Percentiles rank a stretch among this genome's conserved stretches.
phyloP scores from a whole-genome alignment of 2,797 vertebrate genomes.

The Alcedo quadribrachys region DNA sequence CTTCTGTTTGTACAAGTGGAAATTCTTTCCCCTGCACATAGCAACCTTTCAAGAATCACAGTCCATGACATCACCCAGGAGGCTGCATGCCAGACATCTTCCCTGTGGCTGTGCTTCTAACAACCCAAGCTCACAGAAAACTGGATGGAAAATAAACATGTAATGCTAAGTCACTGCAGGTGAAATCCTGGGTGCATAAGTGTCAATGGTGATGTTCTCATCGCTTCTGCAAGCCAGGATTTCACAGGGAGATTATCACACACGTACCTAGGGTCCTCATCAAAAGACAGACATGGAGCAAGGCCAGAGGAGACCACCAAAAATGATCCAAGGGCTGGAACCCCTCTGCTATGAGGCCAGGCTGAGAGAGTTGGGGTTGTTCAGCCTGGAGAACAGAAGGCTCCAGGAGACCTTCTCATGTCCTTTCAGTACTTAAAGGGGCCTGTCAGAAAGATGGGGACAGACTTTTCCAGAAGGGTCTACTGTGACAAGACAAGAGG shows the following conservation, averaged over 20 bases:
- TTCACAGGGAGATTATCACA: background rate
- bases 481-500: background rate
- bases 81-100: fast-evolving
- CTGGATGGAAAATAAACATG: background rate
- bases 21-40: background rate
- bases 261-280: background rate
- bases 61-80: fast-evolving
- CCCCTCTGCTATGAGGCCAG: background rate
- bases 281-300: background rate
- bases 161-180: fast-evolving
- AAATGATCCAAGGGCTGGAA: background rate
- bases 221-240: background rate
- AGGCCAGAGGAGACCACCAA: background rate
- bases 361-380: background rate
- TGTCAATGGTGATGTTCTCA: background rate
- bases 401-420: background rate
- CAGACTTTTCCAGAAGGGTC: background rate
- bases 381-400: background rate
- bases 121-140: background rate
- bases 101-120: background rate
- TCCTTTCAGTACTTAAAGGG: background rate
- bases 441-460: background rate
- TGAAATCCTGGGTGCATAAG: background rate
- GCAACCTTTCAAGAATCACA: background rate
- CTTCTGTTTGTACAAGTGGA: background rate